These are phyloP conservation scores for Platysteira castanea DNA, from an alignment of 2,113 vertebrate species.

Conservation along the genomic window DNA sequence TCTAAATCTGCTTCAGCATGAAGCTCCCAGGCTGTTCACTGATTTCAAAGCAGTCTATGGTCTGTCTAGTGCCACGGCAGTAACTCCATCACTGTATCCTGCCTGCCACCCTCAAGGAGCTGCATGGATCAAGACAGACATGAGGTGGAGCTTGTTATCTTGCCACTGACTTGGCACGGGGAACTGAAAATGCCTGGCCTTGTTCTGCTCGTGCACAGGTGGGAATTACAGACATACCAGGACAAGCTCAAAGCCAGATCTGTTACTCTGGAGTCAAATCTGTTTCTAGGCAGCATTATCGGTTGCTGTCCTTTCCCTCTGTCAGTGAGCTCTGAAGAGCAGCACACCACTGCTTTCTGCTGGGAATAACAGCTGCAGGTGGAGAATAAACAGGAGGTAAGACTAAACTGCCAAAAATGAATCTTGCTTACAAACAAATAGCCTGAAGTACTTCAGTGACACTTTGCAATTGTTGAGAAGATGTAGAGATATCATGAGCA, in stretches of 20 bases:
- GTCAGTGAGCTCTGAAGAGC: neutral
- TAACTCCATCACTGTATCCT: fast-evolving
- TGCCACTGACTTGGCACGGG: neutral
- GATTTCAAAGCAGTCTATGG: neutral
- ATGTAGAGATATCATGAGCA: neutral
- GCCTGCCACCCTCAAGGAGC: neutral
- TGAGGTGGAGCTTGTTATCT: neutral
- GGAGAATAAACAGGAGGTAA: neutral
- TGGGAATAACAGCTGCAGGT: neutral
- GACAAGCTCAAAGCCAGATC: neutral
- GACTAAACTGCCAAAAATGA: neutral
- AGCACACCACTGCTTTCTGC: neutral
- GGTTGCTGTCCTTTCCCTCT: neutral
- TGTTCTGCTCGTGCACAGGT: neutral
- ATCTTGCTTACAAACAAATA: neutral
- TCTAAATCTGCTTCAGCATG: neutral
- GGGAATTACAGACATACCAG: neutral
- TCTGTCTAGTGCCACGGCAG: neutral
- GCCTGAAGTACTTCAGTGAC: neutral
- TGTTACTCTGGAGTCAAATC: neutral
- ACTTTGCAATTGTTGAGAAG: neutral
- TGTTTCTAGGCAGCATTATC: neutral
- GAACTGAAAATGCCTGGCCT: neutral
- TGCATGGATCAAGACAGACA: neutral
- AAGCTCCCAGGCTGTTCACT: neutral